Base-by-base conservation (phyloP, 2,888 invertebrate species). In the Sepiola atlantica region DNA sequence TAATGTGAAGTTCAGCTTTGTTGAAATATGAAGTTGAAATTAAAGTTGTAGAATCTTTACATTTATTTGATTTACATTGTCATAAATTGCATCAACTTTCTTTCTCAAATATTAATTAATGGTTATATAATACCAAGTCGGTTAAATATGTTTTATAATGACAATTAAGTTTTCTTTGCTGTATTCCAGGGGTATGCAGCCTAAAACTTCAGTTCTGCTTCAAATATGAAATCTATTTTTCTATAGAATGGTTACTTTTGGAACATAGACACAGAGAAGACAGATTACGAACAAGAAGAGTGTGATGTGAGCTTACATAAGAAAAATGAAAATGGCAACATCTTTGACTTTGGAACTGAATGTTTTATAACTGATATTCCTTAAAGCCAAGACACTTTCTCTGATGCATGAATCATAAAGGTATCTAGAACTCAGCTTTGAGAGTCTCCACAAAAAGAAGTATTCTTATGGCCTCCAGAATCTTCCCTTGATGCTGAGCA, bases 381-480 rank as follows among this genome's bases (percentile, higher is more conserved):
- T 77, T n/a, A 28, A 0, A 77, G n/a, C 77, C n/a, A 77, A 77
- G n/a, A n/a, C 77, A 77, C 77, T 77, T 77, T 77, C 12, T 77
- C 28, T 28, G 77, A 77, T 77, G 77, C 77, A n/a, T 10, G 28
- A 77, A 77, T n/a, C 28, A 10, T 0, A 77, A 77, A 77, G n/a
- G n/a, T n/a, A 77, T 77, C n/a, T n/a, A 77, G 77, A 77, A 77
- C n/a, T 77, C n/a, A n/a, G 77, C n/a, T 77, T 77, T 77, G 28
- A 77, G 77, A 77, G 28, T 77, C 77, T 77, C 77, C 77, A 77
- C n/a, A 77, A 77, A 16, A 77, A 77, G 77, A n/a, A n/a, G 28
- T n/a, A 77, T 77, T 77, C 77, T 77, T 77, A 0, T 77, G 77
- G n/a, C n/a, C 77, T 77, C 28, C 77, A 77, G n/a, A n/a, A n/a